Evolutionary conservation across 2,113 vertebrate genomes (phyloP), one percentile per base, ranked within the genome.

Genomic region (Crotophaga sulcirostris): DNA sequence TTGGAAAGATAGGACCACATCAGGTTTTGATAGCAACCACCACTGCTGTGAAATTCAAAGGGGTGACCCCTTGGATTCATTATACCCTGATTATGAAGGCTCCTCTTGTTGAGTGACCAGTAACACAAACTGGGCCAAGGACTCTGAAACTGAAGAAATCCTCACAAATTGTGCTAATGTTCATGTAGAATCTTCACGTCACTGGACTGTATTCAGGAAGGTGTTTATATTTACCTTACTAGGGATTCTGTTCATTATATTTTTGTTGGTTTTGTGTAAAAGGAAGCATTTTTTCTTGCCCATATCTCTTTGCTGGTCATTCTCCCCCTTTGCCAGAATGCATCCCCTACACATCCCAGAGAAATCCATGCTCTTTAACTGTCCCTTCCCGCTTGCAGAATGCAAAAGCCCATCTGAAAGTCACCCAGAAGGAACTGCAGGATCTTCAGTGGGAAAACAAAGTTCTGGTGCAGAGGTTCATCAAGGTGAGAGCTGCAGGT

Each of bases 391-490:
- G 0, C 84, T 83, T 8, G 13, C 96, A 99, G 99, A 93, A 97
- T n/a, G 67, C 96, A 7, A 98, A 94, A 84, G 98, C 98, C 55
- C 97, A 85, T 20, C 89, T 98, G 92, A 99, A 97, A 90, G 70
- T 98, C 11, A 84, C 96, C 3, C 98, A 98, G 69, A 98, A 98
- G 56, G 97, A 98, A 3, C 91, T 99, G 72, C 98, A 98, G 80
- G 98, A 98, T 33, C 96, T 99, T n/a, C 98, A 97, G 92, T 98
- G 97, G 97, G 98, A 99, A 17, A 96, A 98, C 0, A 98, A 99
- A 60, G 97, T 98, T 23, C 94, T 99, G 91, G 98, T 98, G 92
- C 98, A 99, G 92, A 98, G 97, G 24, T 99, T 99, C 84, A 76
- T 69, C 28, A 97, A 98, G 98, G 99, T 99, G 87, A 97, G 96